phyloP scores from a whole-genome alignment of 2,888 invertebrate species.

The Drosophila austrosaltans region DNA sequence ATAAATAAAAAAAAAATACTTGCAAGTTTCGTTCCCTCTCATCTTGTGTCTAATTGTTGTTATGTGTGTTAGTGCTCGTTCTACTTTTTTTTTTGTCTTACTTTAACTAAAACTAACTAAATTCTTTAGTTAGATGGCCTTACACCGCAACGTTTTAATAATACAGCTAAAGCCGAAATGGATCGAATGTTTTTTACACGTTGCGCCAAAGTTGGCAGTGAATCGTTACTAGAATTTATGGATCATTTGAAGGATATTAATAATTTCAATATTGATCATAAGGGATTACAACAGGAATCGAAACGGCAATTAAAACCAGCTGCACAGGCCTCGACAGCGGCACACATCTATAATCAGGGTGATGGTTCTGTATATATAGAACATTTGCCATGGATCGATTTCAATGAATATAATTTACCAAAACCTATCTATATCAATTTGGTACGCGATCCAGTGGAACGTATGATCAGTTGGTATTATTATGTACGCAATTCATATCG shows the following conservation, averaged over 20 bases:
- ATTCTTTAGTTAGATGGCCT: conserved; percentile 54
- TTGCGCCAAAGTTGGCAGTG: conserved; percentile 95
- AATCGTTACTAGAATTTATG: conserved; percentile 90
- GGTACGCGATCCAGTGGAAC: conserved; percentile 93
- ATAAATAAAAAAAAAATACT: neutral
- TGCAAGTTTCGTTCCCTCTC: neutral
- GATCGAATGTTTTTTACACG: conserved; percentile 94
- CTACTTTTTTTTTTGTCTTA: neutral
- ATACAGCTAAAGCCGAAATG: conserved; percentile 89
- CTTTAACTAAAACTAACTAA: conserved; percentile 8
- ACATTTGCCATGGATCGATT: conserved; percentile 94
- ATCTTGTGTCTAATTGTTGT: conserved; percentile 42
- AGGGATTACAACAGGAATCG: conserved; percentile 73
- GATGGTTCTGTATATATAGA: conserved; percentile 93
- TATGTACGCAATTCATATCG: conserved; percentile 90
- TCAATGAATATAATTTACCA: conserved; percentile 90
- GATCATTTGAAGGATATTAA: conserved; percentile 60
- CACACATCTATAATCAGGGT: conserved; percentile 86
- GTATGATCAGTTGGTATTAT: conserved; percentile 95
- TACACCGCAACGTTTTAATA: conserved; percentile 86
- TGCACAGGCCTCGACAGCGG: conserved; percentile 89
- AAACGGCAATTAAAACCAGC: conserved; percentile 84
- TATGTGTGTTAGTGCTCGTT: conserved; percentile 39
- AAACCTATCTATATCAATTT: conserved; percentile 94
- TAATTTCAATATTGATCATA: conserved; percentile 86